These are phyloP conservation scores for Tridacna gigas DNA, from an alignment of 2,888 invertebrate genomes.

Conservation along the genomic window DNA sequence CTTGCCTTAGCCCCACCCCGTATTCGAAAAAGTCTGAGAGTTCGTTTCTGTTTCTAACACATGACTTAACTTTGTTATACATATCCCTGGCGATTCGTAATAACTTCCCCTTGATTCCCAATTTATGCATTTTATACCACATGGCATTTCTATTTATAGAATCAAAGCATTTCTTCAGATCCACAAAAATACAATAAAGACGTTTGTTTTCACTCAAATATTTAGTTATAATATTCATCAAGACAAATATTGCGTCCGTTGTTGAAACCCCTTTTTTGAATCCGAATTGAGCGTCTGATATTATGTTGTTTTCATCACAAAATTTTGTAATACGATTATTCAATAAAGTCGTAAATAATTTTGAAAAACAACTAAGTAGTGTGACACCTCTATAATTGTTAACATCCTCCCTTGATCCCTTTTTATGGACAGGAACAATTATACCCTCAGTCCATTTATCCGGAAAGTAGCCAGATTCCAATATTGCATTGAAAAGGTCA, in stretches of 20 bases:
- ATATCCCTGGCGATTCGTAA: constrained; percentile 11
- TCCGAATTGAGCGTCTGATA: constrained; percentile 23
- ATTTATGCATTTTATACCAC: constrained; percentile 28
- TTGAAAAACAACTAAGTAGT: constrained; percentile 20
- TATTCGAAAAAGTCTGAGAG: constrained; percentile 20
- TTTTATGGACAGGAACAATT: constrained; percentile 33
- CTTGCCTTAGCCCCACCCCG: constrained; percentile 11
- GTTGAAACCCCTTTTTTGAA: constrained; percentile 25
- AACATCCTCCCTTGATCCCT: constrained; percentile 11
- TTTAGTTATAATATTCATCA: constrained; percentile 3
- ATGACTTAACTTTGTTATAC: constrained; percentile 32
- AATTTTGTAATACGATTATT: constrained; percentile 22
- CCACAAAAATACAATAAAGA: constrained; percentile 21
- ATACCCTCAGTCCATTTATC: constrained; percentile 31
- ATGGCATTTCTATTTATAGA: constrained; percentile 36
- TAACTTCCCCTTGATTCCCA: constrained; percentile 19
- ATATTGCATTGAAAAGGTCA: constrained; percentile 34
- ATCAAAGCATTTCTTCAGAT: too few species aligned
- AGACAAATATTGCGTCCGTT: constrained; percentile 22
- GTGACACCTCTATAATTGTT: constrained; percentile 34
- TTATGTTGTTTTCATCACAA: constrained; percentile 5
- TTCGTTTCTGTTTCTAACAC: neutral
- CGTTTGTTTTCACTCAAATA: constrained; percentile 21
- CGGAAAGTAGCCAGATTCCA: constrained; percentile 20
- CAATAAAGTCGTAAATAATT: constrained; percentile 30